phyloP scores from a whole-genome alignment of 2,113 vertebrate species.

The Coptodon rendalli region DNA sequence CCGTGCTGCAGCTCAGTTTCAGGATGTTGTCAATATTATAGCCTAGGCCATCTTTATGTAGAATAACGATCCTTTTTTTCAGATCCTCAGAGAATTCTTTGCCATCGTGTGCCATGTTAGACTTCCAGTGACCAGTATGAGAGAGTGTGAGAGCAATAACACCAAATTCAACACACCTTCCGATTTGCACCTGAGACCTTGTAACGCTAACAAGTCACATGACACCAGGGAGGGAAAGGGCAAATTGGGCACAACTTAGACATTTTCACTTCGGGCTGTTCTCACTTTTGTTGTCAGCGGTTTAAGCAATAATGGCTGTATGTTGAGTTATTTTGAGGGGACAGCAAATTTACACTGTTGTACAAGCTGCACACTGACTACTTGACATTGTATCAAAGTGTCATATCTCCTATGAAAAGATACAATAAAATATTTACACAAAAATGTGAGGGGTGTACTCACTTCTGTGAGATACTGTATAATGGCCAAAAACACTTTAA shows the following conservation, averaged over 20 bases:
- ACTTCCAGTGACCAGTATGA: not conserved
- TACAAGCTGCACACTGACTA: not conserved
- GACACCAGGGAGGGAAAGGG: not conserved
- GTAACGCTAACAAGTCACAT: not conserved
- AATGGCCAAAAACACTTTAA: not conserved
- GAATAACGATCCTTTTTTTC: not conserved
- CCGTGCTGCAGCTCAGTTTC: not conserved
- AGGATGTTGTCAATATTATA: not conserved
- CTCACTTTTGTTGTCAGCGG: not conserved
- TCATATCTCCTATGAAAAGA: not conserved
- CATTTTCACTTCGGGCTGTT: not conserved
- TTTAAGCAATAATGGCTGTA: not conserved
- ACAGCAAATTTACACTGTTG: not conserved
- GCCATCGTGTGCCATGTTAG: not conserved
- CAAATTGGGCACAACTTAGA: not conserved
- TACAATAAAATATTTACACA: not conserved
- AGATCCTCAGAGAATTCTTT: not conserved
- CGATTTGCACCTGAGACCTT: not conserved
- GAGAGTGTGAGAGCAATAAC: not conserved
- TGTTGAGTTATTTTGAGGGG: not conserved
- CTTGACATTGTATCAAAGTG: not conserved
- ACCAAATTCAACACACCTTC: not conserved
- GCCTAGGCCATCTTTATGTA: not conserved
- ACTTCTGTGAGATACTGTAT: not conserved
- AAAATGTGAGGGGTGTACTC: not conserved